Base-by-base conservation (phyloP, 2,113 vertebrate species). In the Hucho hucho region DNA sequence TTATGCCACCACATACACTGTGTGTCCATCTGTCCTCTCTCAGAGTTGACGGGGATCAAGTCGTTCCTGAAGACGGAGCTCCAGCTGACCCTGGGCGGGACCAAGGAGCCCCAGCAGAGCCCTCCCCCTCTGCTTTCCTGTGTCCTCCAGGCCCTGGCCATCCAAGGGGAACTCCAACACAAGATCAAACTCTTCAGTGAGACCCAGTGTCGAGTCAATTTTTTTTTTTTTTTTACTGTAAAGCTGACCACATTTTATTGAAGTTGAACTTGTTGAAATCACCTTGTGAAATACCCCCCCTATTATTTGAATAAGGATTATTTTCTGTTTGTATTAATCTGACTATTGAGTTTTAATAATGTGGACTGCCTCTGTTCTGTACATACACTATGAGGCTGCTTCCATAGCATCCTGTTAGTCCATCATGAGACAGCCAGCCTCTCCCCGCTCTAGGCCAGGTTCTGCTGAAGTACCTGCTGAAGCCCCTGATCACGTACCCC, bases 181-280 rank as follows among this genome's bases (percentile, higher is more conserved):
- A 98, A 94, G 79, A 92, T 99, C 49, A 97, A 95, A 64, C 89
- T 90, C 9, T 99, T 99, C 83, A 96, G 98, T 98, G 94, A 95
- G 92, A 66, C 63, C 29, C n/a, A 69, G 37, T 43, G 37, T 11
- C 37, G 2, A 43, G 9, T 18, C 14, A 37, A 4, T 18, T 26
- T 22, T 6, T 46, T 26, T 22, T 24, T 1, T 70, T 47, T 4
- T 20, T 43, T 11, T 43, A 12, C 37, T 43, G 9, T 26, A 53
- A 29, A 18, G 25, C 20, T 49, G 3, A 32, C 28, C 11, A 11
- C 37, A 43, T 43, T 43, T 2, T 43, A 43, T 43, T 43, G 37
- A 12, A 43, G 9, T 43, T 43, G 37, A 37, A 37, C 37, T 7
- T 2, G 37, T 37, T 37, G 9, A 43, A 43, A 43, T 9, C 7